Conservation (phyloP, 2,888 invertebrate genomes). For the Tortrix viridana region DNA sequence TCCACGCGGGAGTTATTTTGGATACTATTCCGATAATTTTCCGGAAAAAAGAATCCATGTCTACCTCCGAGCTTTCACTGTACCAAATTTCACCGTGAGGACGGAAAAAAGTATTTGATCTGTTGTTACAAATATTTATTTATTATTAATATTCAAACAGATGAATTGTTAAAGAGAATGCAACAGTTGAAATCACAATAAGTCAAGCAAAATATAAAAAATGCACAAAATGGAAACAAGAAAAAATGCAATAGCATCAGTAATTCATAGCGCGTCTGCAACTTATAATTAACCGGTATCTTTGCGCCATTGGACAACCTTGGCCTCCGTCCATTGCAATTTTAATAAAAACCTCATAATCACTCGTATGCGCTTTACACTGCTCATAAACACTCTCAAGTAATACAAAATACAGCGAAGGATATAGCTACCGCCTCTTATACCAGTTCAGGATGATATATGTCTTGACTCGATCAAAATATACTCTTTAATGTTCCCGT, state of each 20-base stretch:
- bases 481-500: conserved; percentile 68
- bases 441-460: conserved; percentile 58
- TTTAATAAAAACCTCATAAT: conserved; percentile 25
- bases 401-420: conserved; percentile 46
- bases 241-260: background rate
- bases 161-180: background rate
- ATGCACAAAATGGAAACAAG: background rate
- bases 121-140: too few species aligned
- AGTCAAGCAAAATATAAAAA: background rate
- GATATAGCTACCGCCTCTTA: conserved; percentile 48
- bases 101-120: too few species aligned
- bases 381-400: conserved; percentile 46
- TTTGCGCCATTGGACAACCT: conserved; percentile 12
- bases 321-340: conserved; percentile 10
- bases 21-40: too few species aligned
- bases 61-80: too few species aligned
- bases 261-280: conserved; percentile 9
- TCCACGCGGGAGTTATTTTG: too few species aligned
- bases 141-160: background rate
- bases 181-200: background rate
- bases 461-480: conserved; percentile 62
- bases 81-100: too few species aligned
- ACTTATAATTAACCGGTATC: conserved; percentile 7
- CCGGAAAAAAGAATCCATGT: too few species aligned
- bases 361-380: conserved; percentile 17